Percentiles rank a stretch among this genome's conserved stretches.
These are phyloP conservation scores for Ophioninae sp. DNA, from an alignment of 2,888 invertebrate genomes.

Conservation along the genomic window DNA sequence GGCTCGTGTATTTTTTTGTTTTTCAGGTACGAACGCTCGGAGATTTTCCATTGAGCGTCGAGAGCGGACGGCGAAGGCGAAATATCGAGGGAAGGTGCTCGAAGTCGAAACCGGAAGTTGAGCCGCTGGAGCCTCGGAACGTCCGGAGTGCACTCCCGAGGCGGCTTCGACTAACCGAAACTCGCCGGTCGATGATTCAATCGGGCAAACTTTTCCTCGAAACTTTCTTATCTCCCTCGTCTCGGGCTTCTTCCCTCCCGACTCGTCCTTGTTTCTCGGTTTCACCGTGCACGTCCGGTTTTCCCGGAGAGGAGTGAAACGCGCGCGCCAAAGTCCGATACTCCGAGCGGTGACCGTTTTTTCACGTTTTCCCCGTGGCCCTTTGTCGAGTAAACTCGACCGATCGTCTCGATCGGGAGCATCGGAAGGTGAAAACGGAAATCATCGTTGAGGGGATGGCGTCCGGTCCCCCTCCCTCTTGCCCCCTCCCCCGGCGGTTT, in stretches of 20 bases:
- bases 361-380: no score
- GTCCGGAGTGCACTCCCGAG: constrained; percentile 9
- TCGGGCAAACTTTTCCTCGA: constrained; percentile 65
- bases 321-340: no score
- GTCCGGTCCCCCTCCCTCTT: background rate
- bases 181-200: constrained; percentile 66
- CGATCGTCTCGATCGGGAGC: constrained; percentile 46
- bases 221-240: background rate
- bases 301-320: no score
- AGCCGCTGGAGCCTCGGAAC: background rate
- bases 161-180: constrained; percentile 31
- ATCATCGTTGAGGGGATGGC: constrained; percentile 34
- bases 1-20: background rate
- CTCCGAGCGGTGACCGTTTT: no score
- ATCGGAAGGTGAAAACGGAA: constrained; percentile 26
- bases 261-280: background rate
- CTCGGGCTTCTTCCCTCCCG: no score
- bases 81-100: constrained; percentile 21
- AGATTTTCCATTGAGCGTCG: background rate
- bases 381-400: constrained; percentile 30
- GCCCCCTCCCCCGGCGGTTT: no score
- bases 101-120: constrained; percentile 33
- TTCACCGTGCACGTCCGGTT: no score
- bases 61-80: background rate
- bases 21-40: background rate